Conservation (phyloP, 2,888 invertebrate species). For the Chrysotoxum bicinctum region DNA sequence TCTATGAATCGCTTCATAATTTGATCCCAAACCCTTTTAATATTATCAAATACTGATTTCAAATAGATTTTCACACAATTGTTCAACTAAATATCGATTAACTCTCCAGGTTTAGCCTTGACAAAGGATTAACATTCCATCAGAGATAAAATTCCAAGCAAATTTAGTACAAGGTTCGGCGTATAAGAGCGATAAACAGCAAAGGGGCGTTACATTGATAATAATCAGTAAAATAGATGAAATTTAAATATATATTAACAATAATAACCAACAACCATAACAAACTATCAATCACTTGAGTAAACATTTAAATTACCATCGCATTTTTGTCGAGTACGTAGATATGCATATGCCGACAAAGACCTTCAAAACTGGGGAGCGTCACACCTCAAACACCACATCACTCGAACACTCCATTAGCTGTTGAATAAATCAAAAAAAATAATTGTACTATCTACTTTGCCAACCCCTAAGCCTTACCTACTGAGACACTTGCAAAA, state of each 20-base stretch:
- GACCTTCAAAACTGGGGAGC: constrained; percentile 38
- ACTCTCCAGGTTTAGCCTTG: constrained; percentile 11
- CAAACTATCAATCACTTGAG: constrained; percentile 47
- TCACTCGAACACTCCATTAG: constrained; percentile 1
- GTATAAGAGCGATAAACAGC: neutral
- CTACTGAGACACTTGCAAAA: constrained; percentile 35
- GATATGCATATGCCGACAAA: constrained; percentile 50
- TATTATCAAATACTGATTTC: neutral
- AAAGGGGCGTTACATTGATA: neutral
- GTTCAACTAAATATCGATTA: neutral
- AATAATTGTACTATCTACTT: neutral
- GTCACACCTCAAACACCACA: neutral
- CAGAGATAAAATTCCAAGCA: constrained; percentile 26
- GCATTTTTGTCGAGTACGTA: constrained; percentile 26
- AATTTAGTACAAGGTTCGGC: neutral
- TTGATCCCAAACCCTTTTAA: too few species aligned
- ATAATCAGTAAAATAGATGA: neutral
- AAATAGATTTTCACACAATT: neutral
- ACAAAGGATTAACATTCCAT: neutral
- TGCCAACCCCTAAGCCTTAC: neutral
- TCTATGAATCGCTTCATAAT: too few species aligned
- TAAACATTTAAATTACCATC: constrained; percentile 55
- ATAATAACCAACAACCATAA: constrained; percentile 32
- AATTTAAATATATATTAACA: constrained; percentile 39
- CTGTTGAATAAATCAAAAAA: constrained; percentile 7